A percentile compares a stretch with the other conserved stretches of the same genome.
phyloP scores from a whole-genome alignment of 1,140 invertebrate species.

The Patella vulgata region DNA sequence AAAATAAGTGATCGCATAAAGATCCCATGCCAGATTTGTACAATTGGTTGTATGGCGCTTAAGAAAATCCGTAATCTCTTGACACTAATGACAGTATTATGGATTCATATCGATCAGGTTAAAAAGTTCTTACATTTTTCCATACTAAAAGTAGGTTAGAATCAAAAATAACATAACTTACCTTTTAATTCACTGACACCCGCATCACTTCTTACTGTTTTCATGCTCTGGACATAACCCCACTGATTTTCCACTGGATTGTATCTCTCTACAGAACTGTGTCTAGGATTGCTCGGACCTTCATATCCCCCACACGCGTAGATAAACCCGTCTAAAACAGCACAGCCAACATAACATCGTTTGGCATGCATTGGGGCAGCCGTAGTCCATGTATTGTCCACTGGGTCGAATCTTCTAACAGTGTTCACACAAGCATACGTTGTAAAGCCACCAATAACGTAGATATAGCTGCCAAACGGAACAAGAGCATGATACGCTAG shows the following conservation, averaged over 20 bases:
- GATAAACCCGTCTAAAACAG: constrained; percentile 35
- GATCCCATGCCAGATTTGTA: too few relatives aligned
- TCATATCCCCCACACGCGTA: constrained; percentile 83
- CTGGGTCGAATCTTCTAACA: constrained; percentile 45
- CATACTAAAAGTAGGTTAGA: too few relatives aligned
- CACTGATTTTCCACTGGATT: constrained; percentile 85
- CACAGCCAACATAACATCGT: constrained; percentile 48
- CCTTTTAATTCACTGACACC: constrained; percentile 73
- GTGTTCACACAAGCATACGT: constrained; percentile 50
- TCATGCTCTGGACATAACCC: constrained; percentile 71
- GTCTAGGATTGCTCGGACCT: constrained; percentile 84
- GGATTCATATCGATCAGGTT: too few relatives aligned
- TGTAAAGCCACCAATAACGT: constrained; percentile 76
- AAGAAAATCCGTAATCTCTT: too few relatives aligned
- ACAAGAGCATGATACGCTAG: constrained; percentile 79
- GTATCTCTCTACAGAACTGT: constrained; percentile 86
- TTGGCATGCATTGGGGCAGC: constrained; percentile 52
- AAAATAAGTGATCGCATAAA: too few relatives aligned
- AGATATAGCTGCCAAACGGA: constrained; percentile 74
- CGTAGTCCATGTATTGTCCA: constrained; percentile 46
- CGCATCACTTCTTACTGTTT: constrained; percentile 78
- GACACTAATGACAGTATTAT: too few relatives aligned
- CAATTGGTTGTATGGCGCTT: too few relatives aligned
- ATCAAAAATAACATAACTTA: constrained; percentile 35
- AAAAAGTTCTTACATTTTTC: too few relatives aligned